A percentile compares a stretch with the other conserved stretches of the same genome.
phyloP scores from a whole-genome alignment of 1,140 invertebrate species.

The Dysdera silvatica region DNA sequence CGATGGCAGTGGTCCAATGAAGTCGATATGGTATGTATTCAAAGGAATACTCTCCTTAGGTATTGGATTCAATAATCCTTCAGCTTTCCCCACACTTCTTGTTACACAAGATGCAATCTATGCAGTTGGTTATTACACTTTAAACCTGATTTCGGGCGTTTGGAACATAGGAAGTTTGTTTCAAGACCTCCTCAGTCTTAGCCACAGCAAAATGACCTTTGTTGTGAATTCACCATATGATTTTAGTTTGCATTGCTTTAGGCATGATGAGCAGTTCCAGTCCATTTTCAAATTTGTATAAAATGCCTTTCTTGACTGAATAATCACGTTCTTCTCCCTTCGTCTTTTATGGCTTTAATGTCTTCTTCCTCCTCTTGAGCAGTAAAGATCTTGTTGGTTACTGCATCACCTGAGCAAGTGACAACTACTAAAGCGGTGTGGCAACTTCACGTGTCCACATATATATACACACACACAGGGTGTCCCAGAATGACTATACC shows the following conservation, averaged over 20 bases:
- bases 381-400: not conserved
- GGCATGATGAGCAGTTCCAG: not conserved
- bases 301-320: not conserved
- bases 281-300: not conserved
- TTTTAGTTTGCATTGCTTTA: not conserved
- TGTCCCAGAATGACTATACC: too few species aligned
- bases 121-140: not conserved
- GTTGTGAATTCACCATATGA: not conserved
- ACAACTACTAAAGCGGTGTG: not conserved
- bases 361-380: not conserved
- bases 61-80: not conserved
- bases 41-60: not conserved
- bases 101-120: not conserved
- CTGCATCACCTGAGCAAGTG: not conserved
- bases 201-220: constrained; percentile 4
- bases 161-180: not conserved
- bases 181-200: not conserved
- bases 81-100: not conserved
- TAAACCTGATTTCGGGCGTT: not conserved
- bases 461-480: too few species aligned
- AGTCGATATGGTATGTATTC: not conserved
- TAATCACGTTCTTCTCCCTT: not conserved
- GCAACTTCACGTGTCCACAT: constrained; percentile 6
- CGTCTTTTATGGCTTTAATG: not conserved
- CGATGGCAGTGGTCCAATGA: not conserved